Evolutionary conservation across 2,113 vertebrate species (phyloP).

Genomic region (Abramis brama): DNA sequence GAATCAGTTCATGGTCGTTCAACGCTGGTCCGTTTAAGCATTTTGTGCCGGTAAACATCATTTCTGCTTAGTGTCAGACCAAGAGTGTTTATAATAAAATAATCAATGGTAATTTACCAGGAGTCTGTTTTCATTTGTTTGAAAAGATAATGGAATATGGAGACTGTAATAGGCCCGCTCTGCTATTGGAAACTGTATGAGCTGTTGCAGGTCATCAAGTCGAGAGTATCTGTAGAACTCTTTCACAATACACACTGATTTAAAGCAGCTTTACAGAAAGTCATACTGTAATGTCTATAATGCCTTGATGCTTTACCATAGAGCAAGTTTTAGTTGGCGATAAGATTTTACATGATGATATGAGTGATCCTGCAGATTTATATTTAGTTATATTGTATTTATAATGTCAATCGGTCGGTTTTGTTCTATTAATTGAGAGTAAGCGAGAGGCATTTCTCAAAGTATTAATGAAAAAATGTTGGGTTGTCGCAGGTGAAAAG

Average conservation of each 20-base stretch:
- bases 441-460: not conserved
- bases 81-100: slow-evolving; percentile 10
- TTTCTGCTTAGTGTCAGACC: slow-evolving; percentile 25
- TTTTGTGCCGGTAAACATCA: not conserved
- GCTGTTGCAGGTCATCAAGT: not conserved
- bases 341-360: too few relatives aligned
- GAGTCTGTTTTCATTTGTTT: slow-evolving; percentile 18
- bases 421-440: too few relatives aligned
- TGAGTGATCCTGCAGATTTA: too few relatives aligned
- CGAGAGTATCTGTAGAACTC: not conserved
- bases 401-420: too few relatives aligned
- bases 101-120: slow-evolving; percentile 33
- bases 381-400: too few relatives aligned
- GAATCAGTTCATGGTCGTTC: not conserved
- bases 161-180: not conserved
- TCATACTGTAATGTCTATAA: too few relatives aligned
- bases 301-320: too few relatives aligned
- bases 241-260: not conserved
- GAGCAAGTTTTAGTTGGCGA: too few relatives aligned
- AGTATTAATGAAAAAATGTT: not conserved
- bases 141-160: slow-evolving; percentile 26
- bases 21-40: not conserved
- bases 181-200: not conserved
- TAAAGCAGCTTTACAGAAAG: not conserved
- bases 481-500: not conserved